Percentiles rank a stretch among this genome's conserved stretches.
phyloP scores from a whole-genome alignment of 1,140 invertebrate genomes.

The Brachionus rotundiformis region DNA sequence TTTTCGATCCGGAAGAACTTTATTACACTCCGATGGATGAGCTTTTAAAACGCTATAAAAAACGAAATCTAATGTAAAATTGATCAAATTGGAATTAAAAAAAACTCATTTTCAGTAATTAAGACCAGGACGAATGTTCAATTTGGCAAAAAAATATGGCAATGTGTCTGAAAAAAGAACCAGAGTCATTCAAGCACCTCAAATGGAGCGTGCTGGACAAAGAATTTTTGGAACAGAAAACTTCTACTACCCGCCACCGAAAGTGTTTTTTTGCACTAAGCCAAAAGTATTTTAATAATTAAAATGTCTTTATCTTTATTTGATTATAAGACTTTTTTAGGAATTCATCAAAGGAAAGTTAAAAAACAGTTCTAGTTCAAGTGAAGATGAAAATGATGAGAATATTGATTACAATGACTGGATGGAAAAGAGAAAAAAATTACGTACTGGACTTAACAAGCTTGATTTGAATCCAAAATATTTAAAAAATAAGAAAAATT shows the following conservation, averaged over 20 bases:
- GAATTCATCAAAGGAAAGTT: slow-evolving; percentile 3
- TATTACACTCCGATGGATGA: slow-evolving; percentile 50
- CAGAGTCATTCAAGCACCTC: slow-evolving; percentile 24
- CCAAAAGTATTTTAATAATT: slow-evolving; percentile 6
- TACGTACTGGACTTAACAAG: slow-evolving; percentile 16
- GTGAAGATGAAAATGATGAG: slow-evolving; percentile 35
- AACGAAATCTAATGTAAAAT: slow-evolving; percentile 36
- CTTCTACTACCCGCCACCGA: slow-evolving; percentile 31
- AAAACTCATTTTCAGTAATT: background rate
- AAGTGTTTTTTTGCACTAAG: slow-evolving; percentile 28
- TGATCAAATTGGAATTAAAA: background rate
- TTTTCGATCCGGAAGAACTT: slow-evolving; percentile 47
- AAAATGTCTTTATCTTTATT: background rate
- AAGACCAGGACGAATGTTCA: slow-evolving; percentile 22
- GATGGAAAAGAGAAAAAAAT: slow-evolving; percentile 23
- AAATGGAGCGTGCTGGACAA: slow-evolving; percentile 34
- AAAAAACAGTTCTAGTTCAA: background rate
- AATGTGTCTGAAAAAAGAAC: background rate
- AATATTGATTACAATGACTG: background rate
- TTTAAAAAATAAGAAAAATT: slow-evolving; percentile 45
- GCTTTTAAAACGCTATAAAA: slow-evolving; percentile 31
- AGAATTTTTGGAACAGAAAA: slow-evolving; percentile 40
- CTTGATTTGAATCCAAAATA: slow-evolving; percentile 12
- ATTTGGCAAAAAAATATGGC: slow-evolving; percentile 51
- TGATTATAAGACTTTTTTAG: background rate